These are phyloP conservation scores for Morinoia aosen DNA, from an alignment of 2,888 invertebrate species.

Conservation along the genomic window DNA sequence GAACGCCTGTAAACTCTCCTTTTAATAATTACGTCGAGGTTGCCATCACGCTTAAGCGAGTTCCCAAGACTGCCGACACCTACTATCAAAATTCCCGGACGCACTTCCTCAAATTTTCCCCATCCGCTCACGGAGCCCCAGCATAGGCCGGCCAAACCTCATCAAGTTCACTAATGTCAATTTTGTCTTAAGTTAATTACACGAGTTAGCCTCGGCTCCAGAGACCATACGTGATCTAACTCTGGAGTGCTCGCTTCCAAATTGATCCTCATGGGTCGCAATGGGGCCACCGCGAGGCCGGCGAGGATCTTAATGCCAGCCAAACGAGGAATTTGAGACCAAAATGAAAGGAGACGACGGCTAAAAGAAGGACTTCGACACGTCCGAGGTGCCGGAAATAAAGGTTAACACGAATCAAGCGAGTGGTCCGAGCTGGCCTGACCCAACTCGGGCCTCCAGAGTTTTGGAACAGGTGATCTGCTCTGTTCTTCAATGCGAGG, in stretches of 20 bases:
- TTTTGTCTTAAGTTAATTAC: slow-evolving; percentile 52
- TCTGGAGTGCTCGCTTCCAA: slow-evolving; percentile 37
- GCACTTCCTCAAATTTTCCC: slow-evolving; percentile 6
- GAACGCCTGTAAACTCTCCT: neutral
- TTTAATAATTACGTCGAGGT: neutral
- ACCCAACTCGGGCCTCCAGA: neutral
- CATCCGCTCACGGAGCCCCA: neutral
- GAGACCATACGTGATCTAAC: slow-evolving; percentile 52
- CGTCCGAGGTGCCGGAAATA: slow-evolving; percentile 25
- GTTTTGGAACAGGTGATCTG: neutral
- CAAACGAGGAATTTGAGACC: slow-evolving; percentile 42
- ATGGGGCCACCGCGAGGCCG: neutral
- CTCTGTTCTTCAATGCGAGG: neutral
- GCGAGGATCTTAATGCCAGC: slow-evolving; percentile 20
- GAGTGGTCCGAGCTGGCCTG: neutral
- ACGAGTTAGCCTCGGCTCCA: slow-evolving; percentile 52
- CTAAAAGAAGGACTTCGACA: slow-evolving; percentile 39
- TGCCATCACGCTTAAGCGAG: neutral
- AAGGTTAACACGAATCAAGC: neutral
- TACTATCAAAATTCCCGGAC: slow-evolving; percentile 14
- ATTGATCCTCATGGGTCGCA: slow-evolving; percentile 25
- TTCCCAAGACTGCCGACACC: neutral
- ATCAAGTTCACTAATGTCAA: slow-evolving; percentile 51
- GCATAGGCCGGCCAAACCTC: slow-evolving; percentile 50
- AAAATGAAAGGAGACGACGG: slow-evolving; percentile 33